Percentiles rank a stretch among this genome's conserved stretches.
These are phyloP conservation scores for Pungitius pungitius DNA, from an alignment of 2,113 vertebrate genomes.

Conservation along the genomic window DNA sequence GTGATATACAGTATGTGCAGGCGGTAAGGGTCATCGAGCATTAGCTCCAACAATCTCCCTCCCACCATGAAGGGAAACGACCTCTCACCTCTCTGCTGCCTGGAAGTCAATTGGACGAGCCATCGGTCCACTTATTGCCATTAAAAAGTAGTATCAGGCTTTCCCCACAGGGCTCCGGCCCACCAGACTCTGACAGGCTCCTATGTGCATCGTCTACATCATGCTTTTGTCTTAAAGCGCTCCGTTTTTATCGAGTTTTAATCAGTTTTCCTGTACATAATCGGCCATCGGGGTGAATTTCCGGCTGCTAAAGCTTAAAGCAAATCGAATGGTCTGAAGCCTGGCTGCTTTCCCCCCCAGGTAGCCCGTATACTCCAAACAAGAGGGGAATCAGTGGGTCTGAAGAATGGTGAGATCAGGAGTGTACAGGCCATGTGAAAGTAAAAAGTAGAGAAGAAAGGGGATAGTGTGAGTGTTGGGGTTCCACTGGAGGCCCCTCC, in stretches of 20 bases:
- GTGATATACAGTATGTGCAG: slow-evolving; percentile 48
- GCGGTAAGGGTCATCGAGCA: background rate
- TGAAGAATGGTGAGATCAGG: background rate
- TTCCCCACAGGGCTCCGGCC: slow-evolving; percentile 7
- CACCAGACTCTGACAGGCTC: background rate
- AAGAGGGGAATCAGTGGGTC: slow-evolving; percentile 30
- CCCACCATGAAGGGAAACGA: slow-evolving; percentile 35
- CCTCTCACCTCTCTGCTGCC: slow-evolving; percentile 39
- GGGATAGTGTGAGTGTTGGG: slow-evolving; percentile 5
- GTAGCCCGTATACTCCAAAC: slow-evolving; percentile 35
- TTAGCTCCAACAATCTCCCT: slow-evolving; percentile 33
- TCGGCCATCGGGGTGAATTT: slow-evolving; percentile 40
- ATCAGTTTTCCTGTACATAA: slow-evolving; percentile 19
- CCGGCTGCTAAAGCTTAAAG: slow-evolving; percentile 38
- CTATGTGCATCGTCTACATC: slow-evolving; percentile 21
- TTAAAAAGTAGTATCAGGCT: slow-evolving; percentile 32
- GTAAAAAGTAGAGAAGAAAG: background rate
- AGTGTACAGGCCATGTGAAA: background rate
- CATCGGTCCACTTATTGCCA: slow-evolving; percentile 57
- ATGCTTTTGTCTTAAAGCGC: background rate
- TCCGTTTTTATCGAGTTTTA: slow-evolving; percentile 37
- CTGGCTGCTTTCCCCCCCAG: slow-evolving; percentile 40
- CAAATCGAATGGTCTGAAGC: slow-evolving; percentile 57
- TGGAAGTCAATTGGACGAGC: slow-evolving; percentile 34
- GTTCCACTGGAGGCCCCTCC: background rate